These are phyloP conservation scores for Diorhabda elongata DNA, from an alignment of 1,140 invertebrate genomes.

Conservation along the genomic window DNA sequence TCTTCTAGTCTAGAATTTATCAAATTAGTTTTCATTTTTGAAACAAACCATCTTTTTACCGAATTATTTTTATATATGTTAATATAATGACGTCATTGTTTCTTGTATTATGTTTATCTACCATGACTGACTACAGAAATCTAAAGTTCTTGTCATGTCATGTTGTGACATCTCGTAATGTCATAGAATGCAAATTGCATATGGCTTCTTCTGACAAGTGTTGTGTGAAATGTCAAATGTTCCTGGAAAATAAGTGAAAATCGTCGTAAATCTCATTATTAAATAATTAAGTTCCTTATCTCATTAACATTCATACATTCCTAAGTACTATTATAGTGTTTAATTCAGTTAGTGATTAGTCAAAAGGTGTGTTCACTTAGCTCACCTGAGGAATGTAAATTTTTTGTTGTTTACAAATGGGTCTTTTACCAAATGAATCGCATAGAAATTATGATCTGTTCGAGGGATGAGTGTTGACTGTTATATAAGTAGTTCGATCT, in stretches of 20 bases:
- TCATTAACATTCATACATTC: background rate
- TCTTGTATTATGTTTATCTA: too few relatives aligned
- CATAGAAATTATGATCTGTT: constrained; percentile 4
- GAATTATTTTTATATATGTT: too few relatives aligned
- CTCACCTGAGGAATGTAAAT: constrained; percentile 31
- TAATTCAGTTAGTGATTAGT: background rate
- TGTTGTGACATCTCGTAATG: background rate
- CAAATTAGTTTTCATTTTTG: too few relatives aligned
- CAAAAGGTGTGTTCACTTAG: background rate
- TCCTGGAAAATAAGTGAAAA: background rate
- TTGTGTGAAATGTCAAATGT: background rate
- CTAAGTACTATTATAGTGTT: background rate
- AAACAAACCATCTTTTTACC: too few relatives aligned
- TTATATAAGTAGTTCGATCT: constrained; percentile 14
- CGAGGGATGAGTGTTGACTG: constrained; percentile 11
- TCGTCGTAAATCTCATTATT: background rate
- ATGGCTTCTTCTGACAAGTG: constrained; percentile 1
- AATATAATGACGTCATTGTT: too few relatives aligned
- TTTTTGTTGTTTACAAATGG: constrained; percentile 21
- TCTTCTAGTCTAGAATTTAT: too few relatives aligned
- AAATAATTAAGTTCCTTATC: background rate
- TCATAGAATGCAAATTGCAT: background rate
- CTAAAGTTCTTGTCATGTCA: background rate
- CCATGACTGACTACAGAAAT: too few relatives aligned
- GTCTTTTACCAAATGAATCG: constrained; percentile 12